phyloP scores from a whole-genome alignment of 2,888 invertebrate species.

The Tetanocera ferruginea region DNA sequence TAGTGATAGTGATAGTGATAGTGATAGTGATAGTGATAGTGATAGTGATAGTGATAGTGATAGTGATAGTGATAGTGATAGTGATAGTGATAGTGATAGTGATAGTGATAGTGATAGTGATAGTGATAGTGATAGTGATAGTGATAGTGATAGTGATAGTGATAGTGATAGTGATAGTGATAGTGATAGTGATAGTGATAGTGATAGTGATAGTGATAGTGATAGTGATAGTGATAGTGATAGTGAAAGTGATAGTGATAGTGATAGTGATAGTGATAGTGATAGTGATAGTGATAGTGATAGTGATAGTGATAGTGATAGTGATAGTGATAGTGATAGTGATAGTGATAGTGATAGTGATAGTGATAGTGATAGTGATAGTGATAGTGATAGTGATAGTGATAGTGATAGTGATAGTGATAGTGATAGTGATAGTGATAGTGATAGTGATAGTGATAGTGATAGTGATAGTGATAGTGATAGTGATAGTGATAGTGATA shows the following conservation, averaged over 20 bases:
- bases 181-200: background rate
- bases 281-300: background rate
- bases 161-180: constrained; percentile 8
- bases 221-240: background rate
- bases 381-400: too few relatives aligned
- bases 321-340: too few relatives aligned
- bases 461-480: too few relatives aligned
- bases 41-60: constrained; percentile 23
- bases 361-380: too few relatives aligned
- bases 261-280: background rate
- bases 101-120: constrained; percentile 20
- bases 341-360: too few relatives aligned
- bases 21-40: constrained; percentile 5
- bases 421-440: too few relatives aligned
- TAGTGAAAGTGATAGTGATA: background rate
- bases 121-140: constrained; percentile 16
- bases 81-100: constrained; percentile 16
- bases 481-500: too few relatives aligned
- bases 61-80: constrained; percentile 10
- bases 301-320: background rate
- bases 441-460: too few relatives aligned
- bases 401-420: too few relatives aligned
- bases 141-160: constrained; percentile 5
- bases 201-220: background rate
- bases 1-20: constrained; percentile 11